Conservation (phyloP, 1,140 invertebrate species). For the Caerostris extrusa region DNA sequence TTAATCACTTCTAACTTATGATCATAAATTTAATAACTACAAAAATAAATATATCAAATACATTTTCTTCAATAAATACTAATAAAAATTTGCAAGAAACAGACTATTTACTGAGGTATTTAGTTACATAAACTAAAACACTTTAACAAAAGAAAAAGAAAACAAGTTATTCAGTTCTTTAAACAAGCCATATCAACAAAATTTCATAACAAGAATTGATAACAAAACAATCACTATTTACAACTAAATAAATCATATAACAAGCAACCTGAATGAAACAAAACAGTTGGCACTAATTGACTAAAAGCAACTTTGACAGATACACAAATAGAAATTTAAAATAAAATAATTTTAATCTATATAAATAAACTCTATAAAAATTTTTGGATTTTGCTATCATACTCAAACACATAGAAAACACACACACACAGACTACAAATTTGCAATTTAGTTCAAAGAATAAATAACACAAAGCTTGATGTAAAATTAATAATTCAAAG, state of each 20-base stretch:
- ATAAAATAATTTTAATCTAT: background rate
- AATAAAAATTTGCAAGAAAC: background rate
- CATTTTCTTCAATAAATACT: background rate
- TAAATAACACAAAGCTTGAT: background rate
- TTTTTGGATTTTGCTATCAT: constrained; percentile 1
- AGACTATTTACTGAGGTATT: background rate
- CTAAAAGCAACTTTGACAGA: constrained; percentile 34
- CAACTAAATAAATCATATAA: constrained; percentile 4
- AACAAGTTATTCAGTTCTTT: background rate
- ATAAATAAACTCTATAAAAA: constrained; percentile 18
- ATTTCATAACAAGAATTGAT: constrained; percentile 41
- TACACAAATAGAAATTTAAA: constrained; percentile 21
- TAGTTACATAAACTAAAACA: background rate
- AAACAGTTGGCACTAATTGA: constrained; percentile 73
- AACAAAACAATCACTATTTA: constrained; percentile 27
- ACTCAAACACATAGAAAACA: background rate
- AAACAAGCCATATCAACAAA: constrained; percentile 12
- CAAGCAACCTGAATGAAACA: constrained; percentile 13
- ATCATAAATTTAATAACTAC: background rate
- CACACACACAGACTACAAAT: background rate
- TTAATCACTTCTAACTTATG: background rate
- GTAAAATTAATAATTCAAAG: background rate
- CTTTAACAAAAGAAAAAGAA: background rate
- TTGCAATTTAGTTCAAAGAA: background rate
- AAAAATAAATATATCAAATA: background rate